Conservation (phyloP, 92 coral and sea anemone genomes). For the Palythoa caribaeorum region DNA sequence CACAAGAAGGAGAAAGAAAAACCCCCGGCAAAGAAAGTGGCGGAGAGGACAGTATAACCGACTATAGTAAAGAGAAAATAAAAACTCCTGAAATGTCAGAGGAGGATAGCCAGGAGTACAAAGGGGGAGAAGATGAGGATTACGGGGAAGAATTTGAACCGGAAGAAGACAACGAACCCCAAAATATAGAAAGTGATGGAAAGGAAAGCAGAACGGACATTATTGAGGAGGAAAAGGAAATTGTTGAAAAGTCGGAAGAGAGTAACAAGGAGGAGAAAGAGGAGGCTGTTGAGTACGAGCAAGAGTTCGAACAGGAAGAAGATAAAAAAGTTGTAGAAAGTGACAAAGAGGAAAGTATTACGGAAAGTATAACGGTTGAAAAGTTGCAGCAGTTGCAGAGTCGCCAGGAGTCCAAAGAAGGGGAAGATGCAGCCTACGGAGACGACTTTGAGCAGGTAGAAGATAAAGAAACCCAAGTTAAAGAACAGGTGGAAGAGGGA, state of each 20-base stretch:
- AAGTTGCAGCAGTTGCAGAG: no score
- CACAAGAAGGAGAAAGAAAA: not conserved
- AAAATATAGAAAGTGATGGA: not conserved
- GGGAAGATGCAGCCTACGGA: slow-evolving; percentile 9
- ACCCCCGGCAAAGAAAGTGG: not conserved
- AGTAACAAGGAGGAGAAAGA: slow-evolving; percentile 59
- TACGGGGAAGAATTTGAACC: slow-evolving; percentile 55
- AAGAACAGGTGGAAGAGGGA: not conserved
- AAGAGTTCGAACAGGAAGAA: slow-evolving; percentile 80
- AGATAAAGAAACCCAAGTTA: slow-evolving; percentile 31
- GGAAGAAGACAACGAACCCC: not conserved
- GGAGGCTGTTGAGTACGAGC: slow-evolving; percentile 62
- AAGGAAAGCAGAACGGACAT: slow-evolving; percentile 14
- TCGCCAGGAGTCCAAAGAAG: slow-evolving; percentile 50
- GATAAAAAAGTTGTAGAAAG: slow-evolving; percentile 66
- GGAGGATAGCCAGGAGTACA: slow-evolving; percentile 51
- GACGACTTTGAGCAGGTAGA: slow-evolving; percentile 23
- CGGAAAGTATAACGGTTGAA: no score
- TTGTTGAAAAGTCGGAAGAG: not conserved
- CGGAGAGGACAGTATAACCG: not conserved
- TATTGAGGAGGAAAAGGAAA: slow-evolving; percentile 64
- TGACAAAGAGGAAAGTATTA: slow-evolving; percentile 24
- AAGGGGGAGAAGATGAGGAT: slow-evolving; percentile 47
- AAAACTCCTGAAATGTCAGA: slow-evolving; percentile 56
- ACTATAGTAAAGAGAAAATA: no score